phyloP scores from a whole-genome alignment of 2,888 invertebrate genomes.

The Dicyrtoma fusca region DNA sequence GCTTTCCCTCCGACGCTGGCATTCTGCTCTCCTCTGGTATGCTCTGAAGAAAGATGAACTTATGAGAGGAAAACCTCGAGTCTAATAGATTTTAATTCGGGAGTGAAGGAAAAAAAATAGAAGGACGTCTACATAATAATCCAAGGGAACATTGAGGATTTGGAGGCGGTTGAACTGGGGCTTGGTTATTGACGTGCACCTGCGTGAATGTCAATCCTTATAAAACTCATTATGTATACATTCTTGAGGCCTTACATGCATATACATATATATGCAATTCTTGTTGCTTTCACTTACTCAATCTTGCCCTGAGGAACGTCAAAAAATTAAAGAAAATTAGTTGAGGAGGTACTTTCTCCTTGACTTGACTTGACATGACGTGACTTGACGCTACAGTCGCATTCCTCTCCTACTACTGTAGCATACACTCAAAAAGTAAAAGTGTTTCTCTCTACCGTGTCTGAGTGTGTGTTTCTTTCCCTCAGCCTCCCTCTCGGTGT shows the following conservation, averaged over 20 bases:
- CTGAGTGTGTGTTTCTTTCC: too few species aligned
- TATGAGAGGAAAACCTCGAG: neutral
- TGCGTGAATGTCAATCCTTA: constrained; percentile 16
- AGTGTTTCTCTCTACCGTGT: neutral
- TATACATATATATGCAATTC: neutral
- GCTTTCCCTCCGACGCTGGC: neutral
- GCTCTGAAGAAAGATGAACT: neutral
- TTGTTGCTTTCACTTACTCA: constrained; percentile 4
- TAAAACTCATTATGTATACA: neutral
- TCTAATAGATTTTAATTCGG: constrained; percentile 19
- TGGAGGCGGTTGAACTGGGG: neutral
- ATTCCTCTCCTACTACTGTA: neutral
- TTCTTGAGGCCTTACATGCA: too few species aligned
- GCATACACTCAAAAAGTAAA: neutral
- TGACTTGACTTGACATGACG: neutral
- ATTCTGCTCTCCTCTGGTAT: neutral
- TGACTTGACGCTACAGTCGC: neutral
- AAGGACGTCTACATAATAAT: neutral
- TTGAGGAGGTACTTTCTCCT: constrained; percentile 1
- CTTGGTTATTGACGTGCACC: neutral
- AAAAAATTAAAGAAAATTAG: constrained; percentile 5
- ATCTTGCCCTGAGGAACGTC: constrained; percentile 3
- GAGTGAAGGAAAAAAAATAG: neutral
- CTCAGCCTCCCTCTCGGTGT: too few species aligned
- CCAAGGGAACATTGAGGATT: neutral